Evolutionary conservation across 1,140 invertebrate species (phyloP), one percentile per base, ranked within the genome.

Genomic region (Nasonia giraulti): DNA sequence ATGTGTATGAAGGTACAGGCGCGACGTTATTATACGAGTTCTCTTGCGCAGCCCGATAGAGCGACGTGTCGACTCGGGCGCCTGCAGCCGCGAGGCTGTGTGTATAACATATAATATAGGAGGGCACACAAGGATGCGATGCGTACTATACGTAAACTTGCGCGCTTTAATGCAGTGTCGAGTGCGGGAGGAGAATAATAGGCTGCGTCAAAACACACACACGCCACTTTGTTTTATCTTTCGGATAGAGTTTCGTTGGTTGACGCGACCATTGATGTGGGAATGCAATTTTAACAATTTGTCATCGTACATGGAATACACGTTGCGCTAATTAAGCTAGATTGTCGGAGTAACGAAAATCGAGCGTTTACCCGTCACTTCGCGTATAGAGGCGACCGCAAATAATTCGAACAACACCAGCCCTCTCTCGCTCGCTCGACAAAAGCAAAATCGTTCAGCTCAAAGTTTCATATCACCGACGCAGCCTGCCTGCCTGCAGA

Each of bases 21-120:
- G n/a, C 69, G 23, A 44, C 75, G 74, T 20, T 75, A 85, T 81
- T 85, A 77, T 69, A 77, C 77, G 47, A 20, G 31, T 47, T 79
- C 62, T 23, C 33, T 37, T 27, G 27, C 83, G 31, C 37, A 50
- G 66, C 55, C 11, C 37, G 82, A 75, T 40, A n/a, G n/a, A 76
- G 37, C 33, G 55, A 75, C 82, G 23, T 47, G 82, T 75, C 31
- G 62, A 47, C 74, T n/a, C 74, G 50, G 0, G 17, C n/a, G 27
- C 68, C 68, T 5, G n/a, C 20, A 37, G 33, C 33, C 33, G 33
- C 23, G 20, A 23, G 68, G 68, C 68, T 71, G 11, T 23, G 27
- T 23, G 12, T 31, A 71, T 27, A 71, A 14, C 27, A 23, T 23
- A 27, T 71, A 17, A 23, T 71, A 23, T 20, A 20, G n/a, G 5